Evolutionary conservation across 2,888 invertebrate species (phyloP), one percentile per base, ranked within the genome.

Genomic region (Thecocarcelia acutangulata): DNA sequence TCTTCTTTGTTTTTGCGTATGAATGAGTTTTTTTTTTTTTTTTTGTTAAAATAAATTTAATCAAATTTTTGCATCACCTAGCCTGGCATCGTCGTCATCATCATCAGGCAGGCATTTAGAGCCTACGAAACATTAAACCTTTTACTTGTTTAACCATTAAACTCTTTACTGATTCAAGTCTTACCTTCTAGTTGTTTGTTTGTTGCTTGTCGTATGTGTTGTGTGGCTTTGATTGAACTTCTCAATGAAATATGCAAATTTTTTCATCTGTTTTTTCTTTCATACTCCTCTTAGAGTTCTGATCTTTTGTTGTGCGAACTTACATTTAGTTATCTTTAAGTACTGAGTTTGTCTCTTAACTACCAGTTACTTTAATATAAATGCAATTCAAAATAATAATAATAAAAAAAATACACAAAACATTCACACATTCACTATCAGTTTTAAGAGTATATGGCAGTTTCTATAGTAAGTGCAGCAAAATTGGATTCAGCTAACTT

Each of bases 181-280:
- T 42, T 61, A 52, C 64, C 42, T 58, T 78, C 33, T 66, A 58
- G 37, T 58, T 77, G 72, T 54, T 58, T 52, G 52, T 64, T 76
- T 17, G 50, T 63, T 58, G 64, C 54, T n/a, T 15, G 5, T 2
- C 42, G 24, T 56, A 75, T 48, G 70, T 40, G 61, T 64, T 63
- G n/a, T 64, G 68, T 33, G 70, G 66, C 50, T 83, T 83, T 88
- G 87, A 88, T 87, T 88, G 87, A 89, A 87, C 88, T 89, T 86
- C 89, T 89, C 89, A 89, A 89, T 89, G 89, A 89, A 89, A 89
- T 89, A 89, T 89, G 89, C 87, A 89, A 87, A 87, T 88, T 86
- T 87, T 75, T 56, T 63, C 61, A n/a, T n/a, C n/a, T n/a, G n/a
- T n/a, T n/a, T n/a, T n/a, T 66, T 73, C 68, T 74, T 44, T 76